Evolutionary conservation across 2,113 vertebrate species (phyloP).

Genomic region (Salvator merianae): DNA sequence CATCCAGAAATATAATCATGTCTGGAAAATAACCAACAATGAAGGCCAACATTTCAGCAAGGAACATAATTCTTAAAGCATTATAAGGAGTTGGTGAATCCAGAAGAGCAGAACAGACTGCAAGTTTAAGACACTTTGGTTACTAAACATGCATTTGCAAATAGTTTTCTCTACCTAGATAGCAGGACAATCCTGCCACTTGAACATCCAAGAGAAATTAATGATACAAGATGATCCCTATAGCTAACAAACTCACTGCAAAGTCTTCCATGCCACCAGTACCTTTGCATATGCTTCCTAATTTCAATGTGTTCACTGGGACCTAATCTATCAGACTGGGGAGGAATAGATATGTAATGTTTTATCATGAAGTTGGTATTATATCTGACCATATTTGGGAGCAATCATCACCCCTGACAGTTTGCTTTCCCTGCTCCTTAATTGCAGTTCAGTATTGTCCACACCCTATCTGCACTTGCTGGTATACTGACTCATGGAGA

Average conservation of each 20-base stretch:
- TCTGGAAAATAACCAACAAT: no score
- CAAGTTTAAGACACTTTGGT: no score
- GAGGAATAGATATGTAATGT: neutral
- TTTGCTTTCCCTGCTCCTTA: rapidly evolving
- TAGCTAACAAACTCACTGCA: neutral
- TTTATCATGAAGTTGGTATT: neutral
- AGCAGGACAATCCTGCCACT: neutral
- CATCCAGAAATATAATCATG: no score
- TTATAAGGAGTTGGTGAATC: no score
- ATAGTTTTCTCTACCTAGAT: no score
- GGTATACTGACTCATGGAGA: no score
- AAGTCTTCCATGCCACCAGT: neutral
- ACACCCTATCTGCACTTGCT: neutral
- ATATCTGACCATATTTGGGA: neutral
- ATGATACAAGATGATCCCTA: neutral
- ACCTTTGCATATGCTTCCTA: neutral
- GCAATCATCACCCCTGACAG: neutral
- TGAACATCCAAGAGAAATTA: no score
- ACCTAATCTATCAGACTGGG: neutral
- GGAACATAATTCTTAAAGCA: no score
- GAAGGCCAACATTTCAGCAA: no score
- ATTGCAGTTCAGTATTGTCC: neutral
- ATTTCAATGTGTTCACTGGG: neutral
- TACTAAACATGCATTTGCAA: no score
- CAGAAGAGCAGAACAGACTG: no score